Evolutionary conservation across 2,113 vertebrate species (phyloP), one percentile per base, ranked within the genome.

Genomic region (Notothenia coriiceps): DNA sequence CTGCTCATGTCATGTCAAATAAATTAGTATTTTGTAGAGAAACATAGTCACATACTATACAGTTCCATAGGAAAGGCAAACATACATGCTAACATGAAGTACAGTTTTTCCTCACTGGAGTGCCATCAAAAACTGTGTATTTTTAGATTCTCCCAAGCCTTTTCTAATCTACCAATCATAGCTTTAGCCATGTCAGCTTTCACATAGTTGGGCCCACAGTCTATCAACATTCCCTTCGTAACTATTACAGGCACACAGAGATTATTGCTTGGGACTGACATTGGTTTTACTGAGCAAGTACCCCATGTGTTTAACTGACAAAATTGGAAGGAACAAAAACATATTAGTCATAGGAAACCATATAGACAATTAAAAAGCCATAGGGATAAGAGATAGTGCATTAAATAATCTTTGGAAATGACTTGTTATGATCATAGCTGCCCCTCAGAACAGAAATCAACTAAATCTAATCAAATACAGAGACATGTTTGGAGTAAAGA

Each of bases 401-500:
- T 54, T 3, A 13, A 47, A 57, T 80, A 2, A 59, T 73, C 83
- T 67, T 70, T 49, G 55, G 52, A 77, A 83, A 73, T 18, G n/a
- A 60, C 52, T 35, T 51, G 17, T 77, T 15, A 79, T 76, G 83
- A 60, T 69, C 60, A 86, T 65, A 70, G 12, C n/a, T 50, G 22
- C 46, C 61, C 80, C 57, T 73, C 13, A 20, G 55, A 76, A 75
- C 69, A 74, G 46, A 63, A 74, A 64, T 22, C 74, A 77, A 73
- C 40, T 71, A 61, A 85, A 43, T 29, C 82, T 57, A 73, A 74
- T 59, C n/a, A 79, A 77, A 78, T 25, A 77, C 72, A 70, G 50
- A 61, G 69, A 51, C 57, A 46, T 62, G 51, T 70, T 64, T 61
- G 35, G 12, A 73, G 71, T 70, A 77, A 77, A 18, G 68, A 63